These are phyloP conservation scores for Lota lota DNA, from an alignment of 2,113 vertebrate genomes.

Conservation along the genomic window DNA sequence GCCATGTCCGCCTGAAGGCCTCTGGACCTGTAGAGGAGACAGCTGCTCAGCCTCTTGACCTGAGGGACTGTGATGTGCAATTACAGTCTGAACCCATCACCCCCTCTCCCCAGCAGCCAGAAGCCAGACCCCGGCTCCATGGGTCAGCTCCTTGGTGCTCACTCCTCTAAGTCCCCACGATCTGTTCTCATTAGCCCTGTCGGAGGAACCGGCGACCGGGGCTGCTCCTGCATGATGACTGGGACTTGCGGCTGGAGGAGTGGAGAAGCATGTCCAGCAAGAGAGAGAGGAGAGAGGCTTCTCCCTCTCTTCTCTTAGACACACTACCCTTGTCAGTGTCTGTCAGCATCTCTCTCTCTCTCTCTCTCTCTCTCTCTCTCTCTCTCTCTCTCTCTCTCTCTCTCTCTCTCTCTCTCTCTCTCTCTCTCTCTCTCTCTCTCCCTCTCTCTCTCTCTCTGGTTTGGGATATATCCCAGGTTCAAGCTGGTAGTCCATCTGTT, in stretches of 20 bases:
- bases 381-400: neutral
- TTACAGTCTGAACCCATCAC: conserved; percentile 28
- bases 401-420: neutral
- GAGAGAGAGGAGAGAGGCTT: too few relatives aligned
- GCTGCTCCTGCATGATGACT: too few relatives aligned
- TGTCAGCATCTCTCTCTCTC: neutral
- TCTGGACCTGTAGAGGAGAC: neutral
- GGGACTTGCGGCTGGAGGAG: too few relatives aligned
- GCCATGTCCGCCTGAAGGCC: neutral
- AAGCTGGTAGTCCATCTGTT: neutral
- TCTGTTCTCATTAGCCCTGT: neutral
- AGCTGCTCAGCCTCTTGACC: neutral
- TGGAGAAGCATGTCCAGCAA: too few relatives aligned
- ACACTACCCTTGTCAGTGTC: neutral
- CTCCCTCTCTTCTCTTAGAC: neutral
- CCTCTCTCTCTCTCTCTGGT: neutral
- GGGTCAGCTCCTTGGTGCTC: too few relatives aligned
- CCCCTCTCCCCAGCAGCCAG: conserved; percentile 5
- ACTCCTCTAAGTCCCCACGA: neutral
- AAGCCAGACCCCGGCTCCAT: too few relatives aligned
- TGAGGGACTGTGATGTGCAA: conserved; percentile 34
- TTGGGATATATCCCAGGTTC: neutral
- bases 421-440: too few relatives aligned
- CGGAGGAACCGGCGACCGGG: too few relatives aligned
- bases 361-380: neutral